phyloP scores from a whole-genome alignment of 2,113 vertebrate genomes.

The Channa maculata region DNA sequence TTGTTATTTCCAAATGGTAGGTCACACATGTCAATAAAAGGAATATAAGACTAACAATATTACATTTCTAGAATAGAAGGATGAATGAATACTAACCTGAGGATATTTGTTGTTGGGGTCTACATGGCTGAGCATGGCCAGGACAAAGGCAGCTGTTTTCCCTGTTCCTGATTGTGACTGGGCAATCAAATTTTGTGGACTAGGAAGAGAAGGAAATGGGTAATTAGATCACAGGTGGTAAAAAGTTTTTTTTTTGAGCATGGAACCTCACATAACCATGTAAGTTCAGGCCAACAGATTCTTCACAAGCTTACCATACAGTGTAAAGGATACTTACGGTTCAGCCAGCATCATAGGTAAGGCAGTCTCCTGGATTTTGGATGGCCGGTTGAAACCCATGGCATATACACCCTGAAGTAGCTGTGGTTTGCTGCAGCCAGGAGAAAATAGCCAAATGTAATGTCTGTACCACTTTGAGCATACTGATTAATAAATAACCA shows the following conservation, averaged over 20 bases:
- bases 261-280: too few relatives aligned
- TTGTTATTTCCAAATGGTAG: not conserved
- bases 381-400: constrained; percentile 97
- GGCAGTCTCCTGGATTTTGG: constrained; percentile 96
- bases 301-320: not conserved
- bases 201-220: constrained; percentile 54
- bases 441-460: not conserved
- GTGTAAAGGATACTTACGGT: constrained; percentile 85
- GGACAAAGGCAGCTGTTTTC: constrained; percentile 96
- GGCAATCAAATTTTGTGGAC: constrained; percentile 97
- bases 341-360: constrained; percentile 99
- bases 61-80: not conserved
- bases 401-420: constrained; percentile 94
- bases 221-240: not conserved
- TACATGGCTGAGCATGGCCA: constrained; percentile 97
- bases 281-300: too few relatives aligned
- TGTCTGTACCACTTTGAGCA: too few relatives aligned
- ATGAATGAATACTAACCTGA: constrained; percentile 84
- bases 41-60: too few relatives aligned
- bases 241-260: not conserved
- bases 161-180: constrained; percentile 98
- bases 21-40: not conserved
- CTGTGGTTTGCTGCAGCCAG: constrained; percentile 88
- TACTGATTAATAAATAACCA: too few relatives aligned
- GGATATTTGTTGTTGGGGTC: constrained; percentile 91